Base-by-base conservation (phyloP, 2,888 invertebrate species). In the Erebia aethiops region DNA sequence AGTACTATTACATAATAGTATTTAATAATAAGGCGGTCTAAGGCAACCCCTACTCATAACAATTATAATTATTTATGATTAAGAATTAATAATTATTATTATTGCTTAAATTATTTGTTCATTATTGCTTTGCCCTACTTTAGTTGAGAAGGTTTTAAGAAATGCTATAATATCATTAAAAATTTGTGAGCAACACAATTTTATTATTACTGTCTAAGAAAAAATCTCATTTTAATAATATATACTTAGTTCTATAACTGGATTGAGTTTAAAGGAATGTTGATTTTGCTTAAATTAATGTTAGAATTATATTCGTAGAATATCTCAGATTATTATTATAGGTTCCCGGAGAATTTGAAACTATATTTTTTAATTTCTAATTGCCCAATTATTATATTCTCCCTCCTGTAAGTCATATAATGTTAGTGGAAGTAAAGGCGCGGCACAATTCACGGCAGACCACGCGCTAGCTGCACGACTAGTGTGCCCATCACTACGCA, bases 1-100 rank as follows among this genome's bases (percentile, higher is more conserved):
- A 49, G 49, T 26, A 49, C 0, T 21, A 62, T 2, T 49, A 26
- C 2, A 3, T 26, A 62, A 21, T 62, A 18, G 18, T 62, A 21
- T 21, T 7, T 35, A 21, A 21, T 26, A 60, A 62, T 62, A 62
- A 61, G 46, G 46, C 49, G 49, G 49, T 62, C 21, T 62, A 62
- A 62, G 46, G 62, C 62, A 49, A 62, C 14, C 49, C 11, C 62
- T 62, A 62, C 61, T 61, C 11, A 16, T 60, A 52, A 52, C 8
- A 26, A 11, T 10, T 26, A 26, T 26, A 51, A n/a, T 13, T 49
- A 26, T 26, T n/a, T n/a, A 41, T n/a, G 2, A n/a, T 9, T 26
- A 16, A 26, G 26, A 3, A 26, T 26, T 3, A 41, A 43, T 41
- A 10, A 41, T 57, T 16, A 13, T 61, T 16, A 13, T 61, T 61